A percentile compares a stretch with the other conserved stretches of the same genome.
phyloP scores from a whole-genome alignment of 2,888 invertebrate genomes.

The Alcis repandata region DNA sequence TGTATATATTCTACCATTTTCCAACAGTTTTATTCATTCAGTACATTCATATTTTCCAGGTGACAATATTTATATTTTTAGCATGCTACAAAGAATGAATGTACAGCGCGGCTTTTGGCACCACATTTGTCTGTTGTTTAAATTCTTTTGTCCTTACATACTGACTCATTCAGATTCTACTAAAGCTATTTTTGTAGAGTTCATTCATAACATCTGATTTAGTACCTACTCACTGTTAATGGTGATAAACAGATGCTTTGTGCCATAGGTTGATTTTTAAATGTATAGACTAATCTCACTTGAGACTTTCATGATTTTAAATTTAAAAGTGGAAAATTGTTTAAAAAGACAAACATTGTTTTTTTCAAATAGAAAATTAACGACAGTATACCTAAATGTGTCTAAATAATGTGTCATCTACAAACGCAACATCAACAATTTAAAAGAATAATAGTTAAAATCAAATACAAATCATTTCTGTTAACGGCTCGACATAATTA shows the following conservation, averaged over 20 bases:
- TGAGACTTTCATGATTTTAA: not conserved
- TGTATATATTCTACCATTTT: too few relatives aligned
- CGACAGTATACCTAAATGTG: too few relatives aligned
- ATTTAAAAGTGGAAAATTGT: too few relatives aligned
- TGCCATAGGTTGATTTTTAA: not conserved
- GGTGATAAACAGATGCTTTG: not conserved
- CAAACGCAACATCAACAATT: too few relatives aligned
- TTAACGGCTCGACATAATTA: too few relatives aligned
- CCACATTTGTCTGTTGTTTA: slow-evolving; percentile 20
- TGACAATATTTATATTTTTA: slow-evolving; percentile 15
- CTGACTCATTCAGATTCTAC: slow-evolving; percentile 25
- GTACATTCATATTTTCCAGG: not conserved
- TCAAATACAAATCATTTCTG: too few relatives aligned
- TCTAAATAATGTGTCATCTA: too few relatives aligned
- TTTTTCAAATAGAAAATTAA: too few relatives aligned
- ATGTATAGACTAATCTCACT: not conserved
- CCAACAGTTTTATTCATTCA: not conserved
- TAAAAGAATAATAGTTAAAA: too few relatives aligned
- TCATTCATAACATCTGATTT: slow-evolving; percentile 21
- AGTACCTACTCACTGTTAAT: not conserved
- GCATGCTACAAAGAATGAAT: slow-evolving; percentile 21
- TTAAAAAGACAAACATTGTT: too few relatives aligned
- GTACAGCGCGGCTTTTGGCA: slow-evolving; percentile 31
- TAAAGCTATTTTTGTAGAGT: slow-evolving; percentile 25
- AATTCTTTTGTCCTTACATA: slow-evolving; percentile 33